Percentiles rank a stretch among this genome's conserved stretches.
phyloP scores from a whole-genome alignment of 2,797 vertebrate species.

The Prunella strophiata region DNA sequence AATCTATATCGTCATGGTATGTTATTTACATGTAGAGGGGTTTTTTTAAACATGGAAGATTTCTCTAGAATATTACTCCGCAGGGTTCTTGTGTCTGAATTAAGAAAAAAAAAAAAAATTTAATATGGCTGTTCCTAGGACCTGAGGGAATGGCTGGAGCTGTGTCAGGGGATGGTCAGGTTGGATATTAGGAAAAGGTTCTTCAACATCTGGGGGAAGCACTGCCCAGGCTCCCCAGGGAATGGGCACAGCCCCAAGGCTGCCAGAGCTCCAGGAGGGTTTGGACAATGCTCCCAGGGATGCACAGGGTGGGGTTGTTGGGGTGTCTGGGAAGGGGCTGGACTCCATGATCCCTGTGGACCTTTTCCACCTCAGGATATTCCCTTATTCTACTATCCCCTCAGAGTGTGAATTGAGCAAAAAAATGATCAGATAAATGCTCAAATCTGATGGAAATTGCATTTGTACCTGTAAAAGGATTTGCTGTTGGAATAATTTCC shows the following conservation, averaged over 20 bases:
- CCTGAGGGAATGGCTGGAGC: background rate
- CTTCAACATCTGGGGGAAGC: background rate
- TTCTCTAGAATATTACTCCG: background rate
- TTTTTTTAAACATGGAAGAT: background rate
- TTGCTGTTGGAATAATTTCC: background rate
- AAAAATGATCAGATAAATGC: background rate
- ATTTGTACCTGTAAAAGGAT: background rate
- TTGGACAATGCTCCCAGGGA: fast-evolving
- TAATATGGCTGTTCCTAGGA: background rate
- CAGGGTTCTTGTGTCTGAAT: background rate
- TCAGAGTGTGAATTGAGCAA: background rate
- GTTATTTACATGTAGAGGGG: fast-evolving
- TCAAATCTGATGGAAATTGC: background rate
- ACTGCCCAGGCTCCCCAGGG: background rate
- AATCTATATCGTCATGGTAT: background rate
- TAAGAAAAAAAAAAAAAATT: background rate
- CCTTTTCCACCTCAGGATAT: background rate
- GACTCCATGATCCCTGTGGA: fast-evolving
- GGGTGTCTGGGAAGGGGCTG: fast-evolving
- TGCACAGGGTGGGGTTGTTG: background rate
- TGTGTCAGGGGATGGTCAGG: no score
- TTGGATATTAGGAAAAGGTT: background rate
- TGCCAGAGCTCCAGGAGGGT: background rate
- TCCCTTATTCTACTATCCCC: background rate
- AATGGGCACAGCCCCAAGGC: background rate